Conservation (phyloP, 2,888 invertebrate genomes). For the Glomeris marginata region DNA sequence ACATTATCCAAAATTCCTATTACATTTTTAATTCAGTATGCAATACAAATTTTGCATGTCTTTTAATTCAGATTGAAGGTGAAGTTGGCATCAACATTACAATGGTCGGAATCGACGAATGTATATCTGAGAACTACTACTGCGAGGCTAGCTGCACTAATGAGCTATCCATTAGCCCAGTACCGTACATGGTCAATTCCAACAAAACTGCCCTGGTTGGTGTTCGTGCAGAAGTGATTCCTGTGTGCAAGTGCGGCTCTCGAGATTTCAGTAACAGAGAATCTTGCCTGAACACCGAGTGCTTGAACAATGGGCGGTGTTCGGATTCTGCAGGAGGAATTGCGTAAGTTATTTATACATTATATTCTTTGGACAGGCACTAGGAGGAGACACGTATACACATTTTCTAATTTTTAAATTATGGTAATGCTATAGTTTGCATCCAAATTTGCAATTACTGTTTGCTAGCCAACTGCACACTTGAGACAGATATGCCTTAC, state of each 20-base stretch:
- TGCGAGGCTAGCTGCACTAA: slow-evolving; percentile 96
- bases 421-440: no score
- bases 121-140: slow-evolving; percentile 83
- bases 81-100: slow-evolving; percentile 91
- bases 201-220: slow-evolving; percentile 95
- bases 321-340: slow-evolving; percentile 71
- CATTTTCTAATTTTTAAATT: no score
- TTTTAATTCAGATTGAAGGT: slow-evolving; percentile 57
- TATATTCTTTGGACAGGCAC: no score
- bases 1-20: no score
- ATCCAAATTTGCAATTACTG: no score
- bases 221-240: slow-evolving; percentile 78
- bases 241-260: slow-evolving; percentile 86
- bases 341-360: slow-evolving; percentile 20
- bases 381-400: no score
- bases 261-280: slow-evolving; percentile 80
- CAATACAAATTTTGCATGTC: slow-evolving; percentile 1
- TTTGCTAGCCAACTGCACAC: no score
- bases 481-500: no score
- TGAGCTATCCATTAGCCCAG: slow-evolving; percentile 67
- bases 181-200: slow-evolving; percentile 91
- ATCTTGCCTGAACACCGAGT: slow-evolving; percentile 75
- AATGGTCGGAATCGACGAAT: slow-evolving; percentile 96
- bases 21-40: no score
- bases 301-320: slow-evolving; percentile 93